Evolutionary conservation across 2,113 vertebrate genomes (phyloP).

Genomic region (Ibidorhyncha struthersii): DNA sequence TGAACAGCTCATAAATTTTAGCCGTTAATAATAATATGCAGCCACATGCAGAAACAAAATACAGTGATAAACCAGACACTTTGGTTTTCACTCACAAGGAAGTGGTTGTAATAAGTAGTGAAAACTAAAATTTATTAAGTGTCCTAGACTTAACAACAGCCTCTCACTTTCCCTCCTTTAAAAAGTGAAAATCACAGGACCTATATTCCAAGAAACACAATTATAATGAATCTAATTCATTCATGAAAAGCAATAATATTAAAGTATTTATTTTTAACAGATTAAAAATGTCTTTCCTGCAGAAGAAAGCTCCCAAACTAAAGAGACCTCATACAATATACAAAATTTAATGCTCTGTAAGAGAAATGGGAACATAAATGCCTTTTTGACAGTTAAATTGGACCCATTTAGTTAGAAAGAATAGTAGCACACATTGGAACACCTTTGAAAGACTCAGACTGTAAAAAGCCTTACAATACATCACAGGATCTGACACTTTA

Average conservation of each 20-base stretch:
- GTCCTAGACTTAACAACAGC: background rate
- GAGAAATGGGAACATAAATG: conserved; percentile 70
- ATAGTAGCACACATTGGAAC: conserved; percentile 56
- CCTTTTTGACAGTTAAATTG: conserved; percentile 75
- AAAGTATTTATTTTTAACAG: conserved; percentile 4
- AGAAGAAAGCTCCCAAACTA: background rate
- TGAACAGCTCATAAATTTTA: background rate
- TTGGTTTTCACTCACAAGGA: background rate
- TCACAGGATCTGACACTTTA: conserved; percentile 56
- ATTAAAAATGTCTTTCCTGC: background rate
- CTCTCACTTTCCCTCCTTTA: background rate
- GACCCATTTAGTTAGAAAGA: conserved; percentile 65
- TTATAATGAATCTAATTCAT: background rate
- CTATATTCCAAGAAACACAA: background rate
- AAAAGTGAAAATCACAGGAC: background rate
- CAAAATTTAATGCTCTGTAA: background rate
- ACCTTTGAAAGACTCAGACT: conserved; percentile 66
- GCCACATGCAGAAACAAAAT: background rate
- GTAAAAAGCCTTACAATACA: conserved; percentile 50
- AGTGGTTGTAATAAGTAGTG: background rate
- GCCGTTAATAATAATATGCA: background rate
- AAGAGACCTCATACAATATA: background rate
- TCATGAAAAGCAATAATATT: background rate
- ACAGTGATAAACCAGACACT: background rate
- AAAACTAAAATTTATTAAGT: too few relatives aligned